Evolutionary conservation across 35 echinoderm and acorn worm genomes (phyloP).

Genomic region (Lytechinus variegatus): DNA sequence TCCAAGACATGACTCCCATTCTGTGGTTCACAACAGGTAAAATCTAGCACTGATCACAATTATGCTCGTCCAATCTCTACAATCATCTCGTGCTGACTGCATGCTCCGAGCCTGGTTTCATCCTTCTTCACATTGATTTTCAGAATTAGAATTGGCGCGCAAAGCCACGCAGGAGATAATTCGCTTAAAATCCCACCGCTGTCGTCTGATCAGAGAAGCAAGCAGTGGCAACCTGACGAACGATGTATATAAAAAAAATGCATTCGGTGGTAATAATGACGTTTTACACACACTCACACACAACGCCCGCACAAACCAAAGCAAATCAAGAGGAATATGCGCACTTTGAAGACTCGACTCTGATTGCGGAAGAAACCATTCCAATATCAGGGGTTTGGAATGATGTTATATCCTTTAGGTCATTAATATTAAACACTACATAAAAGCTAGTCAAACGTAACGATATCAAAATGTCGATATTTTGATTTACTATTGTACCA

Average conservation of each 20-base stretch:
- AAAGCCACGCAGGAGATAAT: conserved; percentile 7
- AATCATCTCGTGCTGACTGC: not conserved
- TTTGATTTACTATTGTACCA: no score
- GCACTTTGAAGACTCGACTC: not conserved
- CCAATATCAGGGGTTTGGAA: not conserved
- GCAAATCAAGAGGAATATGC: not conserved
- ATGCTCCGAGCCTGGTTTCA: not conserved
- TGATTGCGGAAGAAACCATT: conserved; percentile 46
- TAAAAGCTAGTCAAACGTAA: no score
- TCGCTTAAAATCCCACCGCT: conserved; percentile 26
- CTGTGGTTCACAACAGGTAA: not conserved
- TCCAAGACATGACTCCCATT: not conserved
- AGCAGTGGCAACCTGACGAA: not conserved
- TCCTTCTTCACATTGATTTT: conserved; percentile 15
- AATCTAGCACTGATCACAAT: not conserved
- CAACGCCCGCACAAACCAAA: not conserved
- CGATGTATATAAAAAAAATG: not conserved
- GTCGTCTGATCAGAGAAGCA: not conserved
- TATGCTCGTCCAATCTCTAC: not conserved
- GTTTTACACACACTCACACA: not conserved
- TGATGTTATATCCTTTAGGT: no score
- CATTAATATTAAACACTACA: no score
- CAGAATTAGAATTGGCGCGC: conserved; percentile 26
- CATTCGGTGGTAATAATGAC: not conserved
- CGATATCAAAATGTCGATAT: no score